Conservation (phyloP, 1,140 invertebrate genomes). For the Drosophila novamexicana region DNA sequence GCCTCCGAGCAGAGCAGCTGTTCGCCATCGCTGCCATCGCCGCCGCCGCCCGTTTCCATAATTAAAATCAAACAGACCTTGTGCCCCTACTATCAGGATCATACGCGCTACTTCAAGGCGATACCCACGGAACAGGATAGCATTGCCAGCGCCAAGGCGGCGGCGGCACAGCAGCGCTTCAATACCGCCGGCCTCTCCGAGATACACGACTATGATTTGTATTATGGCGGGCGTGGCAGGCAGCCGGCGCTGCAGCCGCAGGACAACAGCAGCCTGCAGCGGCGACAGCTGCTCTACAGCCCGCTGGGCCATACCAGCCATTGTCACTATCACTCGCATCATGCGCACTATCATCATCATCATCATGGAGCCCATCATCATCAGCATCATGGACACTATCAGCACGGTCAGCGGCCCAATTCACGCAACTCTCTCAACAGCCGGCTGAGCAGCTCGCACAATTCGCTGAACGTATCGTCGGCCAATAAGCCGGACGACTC, state of each 20-base stretch:
- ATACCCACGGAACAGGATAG: slow-evolving; percentile 82
- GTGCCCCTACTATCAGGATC: slow-evolving; percentile 79
- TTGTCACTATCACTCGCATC: slow-evolving; percentile 54
- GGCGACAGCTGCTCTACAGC: slow-evolving; percentile 63
- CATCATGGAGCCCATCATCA: slow-evolving; percentile 61
- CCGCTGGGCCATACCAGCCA: slow-evolving; percentile 65
- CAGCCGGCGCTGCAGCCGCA: slow-evolving; percentile 36
- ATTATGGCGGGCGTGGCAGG: slow-evolving; percentile 68
- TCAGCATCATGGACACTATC: slow-evolving; percentile 51
- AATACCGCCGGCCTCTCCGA: slow-evolving; percentile 75
- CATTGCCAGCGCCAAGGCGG: slow-evolving; percentile 73
- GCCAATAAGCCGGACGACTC: slow-evolving; percentile 91
- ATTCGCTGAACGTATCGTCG: slow-evolving; percentile 90
- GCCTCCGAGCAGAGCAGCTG: slow-evolving; percentile 68
- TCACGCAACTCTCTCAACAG: slow-evolving; percentile 90
- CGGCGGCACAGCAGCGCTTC: slow-evolving; percentile 71
- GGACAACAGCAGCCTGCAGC: slow-evolving; percentile 57
- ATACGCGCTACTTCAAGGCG: slow-evolving; percentile 81
- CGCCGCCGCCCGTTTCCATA: slow-evolving; percentile 69
- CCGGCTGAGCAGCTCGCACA: slow-evolving; percentile 91
- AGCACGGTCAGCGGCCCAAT: slow-evolving; percentile 87
- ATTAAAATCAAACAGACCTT: slow-evolving; percentile 74
- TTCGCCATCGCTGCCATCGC: slow-evolving; percentile 65
- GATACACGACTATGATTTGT: slow-evolving; percentile 82
- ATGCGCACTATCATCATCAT: slow-evolving; percentile 69